These are phyloP conservation scores for Rhabdornis inornatus DNA, from an alignment of 2,113 vertebrate genomes.

Conservation along the genomic window DNA sequence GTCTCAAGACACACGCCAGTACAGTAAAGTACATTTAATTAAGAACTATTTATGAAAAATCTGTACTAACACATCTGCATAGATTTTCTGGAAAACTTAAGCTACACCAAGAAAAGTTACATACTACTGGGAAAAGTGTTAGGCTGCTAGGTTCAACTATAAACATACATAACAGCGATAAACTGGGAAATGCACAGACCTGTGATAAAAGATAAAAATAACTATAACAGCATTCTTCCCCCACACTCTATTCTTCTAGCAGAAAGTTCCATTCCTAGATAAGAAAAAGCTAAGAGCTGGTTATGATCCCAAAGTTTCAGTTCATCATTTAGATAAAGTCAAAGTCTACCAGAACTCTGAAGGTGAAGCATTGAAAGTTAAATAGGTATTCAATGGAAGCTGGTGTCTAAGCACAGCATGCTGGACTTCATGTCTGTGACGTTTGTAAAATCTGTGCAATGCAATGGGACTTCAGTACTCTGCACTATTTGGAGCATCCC, in stretches of 20 bases:
- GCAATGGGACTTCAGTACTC: not conserved
- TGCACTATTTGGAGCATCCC: not conserved
- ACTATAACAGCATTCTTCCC: not conserved
- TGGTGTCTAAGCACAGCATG: not conserved
- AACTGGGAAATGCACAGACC: not conserved
- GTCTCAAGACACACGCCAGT: not conserved
- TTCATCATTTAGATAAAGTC: not conserved
- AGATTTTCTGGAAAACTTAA: not conserved
- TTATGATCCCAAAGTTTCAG: not conserved
- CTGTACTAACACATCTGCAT: not conserved
- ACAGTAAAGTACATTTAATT: not conserved
- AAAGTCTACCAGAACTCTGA: not conserved
- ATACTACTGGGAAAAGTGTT: not conserved
- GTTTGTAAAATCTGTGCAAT: not conserved
- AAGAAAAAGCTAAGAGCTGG: not conserved
- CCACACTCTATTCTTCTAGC: not conserved
- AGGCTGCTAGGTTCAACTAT: not conserved
- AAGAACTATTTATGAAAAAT: not conserved
- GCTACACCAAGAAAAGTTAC: not conserved
- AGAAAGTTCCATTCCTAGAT: not conserved
- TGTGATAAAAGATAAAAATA: not conserved
- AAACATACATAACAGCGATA: not conserved
- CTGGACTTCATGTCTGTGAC: accelerated
- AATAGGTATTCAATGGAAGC: not conserved
- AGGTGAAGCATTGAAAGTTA: not conserved